A percentile compares a stretch with the other conserved stretches of the same genome.
Evolutionary conservation across 1,140 invertebrate genomes (phyloP).

Genomic region (Trachymyrmex septentrionalis): DNA sequence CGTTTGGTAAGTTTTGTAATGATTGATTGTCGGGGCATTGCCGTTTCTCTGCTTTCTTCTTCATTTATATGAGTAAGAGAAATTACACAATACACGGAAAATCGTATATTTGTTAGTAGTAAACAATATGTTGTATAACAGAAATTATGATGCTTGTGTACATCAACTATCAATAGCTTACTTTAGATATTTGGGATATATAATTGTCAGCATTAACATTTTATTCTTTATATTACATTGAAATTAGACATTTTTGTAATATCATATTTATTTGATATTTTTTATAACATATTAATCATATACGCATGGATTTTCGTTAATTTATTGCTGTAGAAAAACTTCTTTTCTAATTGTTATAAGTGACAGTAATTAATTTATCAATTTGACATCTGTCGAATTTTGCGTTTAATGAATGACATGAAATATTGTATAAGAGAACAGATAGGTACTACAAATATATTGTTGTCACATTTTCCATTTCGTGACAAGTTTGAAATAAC

Average conservation of each 20-base stretch:
- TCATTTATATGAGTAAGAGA: neutral
- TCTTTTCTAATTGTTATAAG: neutral
- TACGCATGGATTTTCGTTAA: neutral
- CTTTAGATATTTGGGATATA: neutral
- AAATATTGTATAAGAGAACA: neutral
- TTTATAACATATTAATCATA: conserved; percentile 8
- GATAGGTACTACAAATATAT: neutral
- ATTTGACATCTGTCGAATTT: neutral
- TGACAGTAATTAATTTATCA: neutral
- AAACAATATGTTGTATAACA: neutral
- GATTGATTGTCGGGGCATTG: neutral
- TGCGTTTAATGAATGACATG: conserved; percentile 19
- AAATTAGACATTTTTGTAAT: neutral
- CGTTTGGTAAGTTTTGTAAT: neutral
- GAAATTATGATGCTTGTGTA: neutral
- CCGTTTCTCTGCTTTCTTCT: neutral
- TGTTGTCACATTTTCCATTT: neutral
- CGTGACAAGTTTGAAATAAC: conserved; percentile 15
- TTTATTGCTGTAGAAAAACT: neutral
- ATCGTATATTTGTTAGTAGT: conserved; percentile 12
- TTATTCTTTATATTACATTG: neutral
- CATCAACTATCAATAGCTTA: neutral
- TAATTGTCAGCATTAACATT: neutral
- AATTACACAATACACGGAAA: neutral
- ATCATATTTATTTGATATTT: neutral